Conservation (phyloP, 2,888 invertebrate genomes). For the Glaucopsyche alexis region DNA sequence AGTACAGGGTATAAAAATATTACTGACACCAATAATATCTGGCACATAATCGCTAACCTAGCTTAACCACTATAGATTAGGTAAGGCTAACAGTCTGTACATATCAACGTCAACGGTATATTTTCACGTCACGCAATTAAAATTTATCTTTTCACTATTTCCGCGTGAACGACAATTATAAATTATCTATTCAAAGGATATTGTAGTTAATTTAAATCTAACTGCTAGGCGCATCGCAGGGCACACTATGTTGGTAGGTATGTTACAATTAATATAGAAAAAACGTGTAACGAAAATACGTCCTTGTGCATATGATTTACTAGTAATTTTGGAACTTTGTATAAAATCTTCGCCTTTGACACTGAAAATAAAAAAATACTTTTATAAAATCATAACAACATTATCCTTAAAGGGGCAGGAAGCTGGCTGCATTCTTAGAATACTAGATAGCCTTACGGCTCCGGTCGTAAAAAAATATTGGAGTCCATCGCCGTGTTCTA, state of each 20-base stretch:
- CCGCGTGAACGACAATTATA: not conserved
- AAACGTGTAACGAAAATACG: too few relatives aligned
- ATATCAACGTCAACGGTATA: not conserved
- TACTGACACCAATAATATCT: not conserved
- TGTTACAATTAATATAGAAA: not conserved
- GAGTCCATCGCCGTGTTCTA: constrained; percentile 10
- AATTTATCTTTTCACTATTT: not conserved
- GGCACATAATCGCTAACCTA: constrained; percentile 11
- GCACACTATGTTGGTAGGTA: not conserved
- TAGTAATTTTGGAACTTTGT: too few relatives aligned
- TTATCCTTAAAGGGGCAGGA: not conserved
- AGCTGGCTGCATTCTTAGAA: constrained; percentile 6
- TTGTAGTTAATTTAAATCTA: not conserved
- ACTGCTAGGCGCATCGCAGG: not conserved
- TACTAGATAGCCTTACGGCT: constrained; percentile 3
- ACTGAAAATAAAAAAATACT: too few relatives aligned
- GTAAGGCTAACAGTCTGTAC: not conserved
- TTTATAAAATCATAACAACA: not conserved
- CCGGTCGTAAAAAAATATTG: constrained; percentile 5
- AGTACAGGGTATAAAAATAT: not conserved
- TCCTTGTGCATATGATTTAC: too few relatives aligned
- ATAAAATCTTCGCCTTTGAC: too few relatives aligned
- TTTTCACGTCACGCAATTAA: not conserved
- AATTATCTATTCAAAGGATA: not conserved
- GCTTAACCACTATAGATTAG: constrained; percentile 3